These are phyloP conservation scores for Caradrina clavipalpis DNA, from an alignment of 2,888 invertebrate species.

Conservation along the genomic window DNA sequence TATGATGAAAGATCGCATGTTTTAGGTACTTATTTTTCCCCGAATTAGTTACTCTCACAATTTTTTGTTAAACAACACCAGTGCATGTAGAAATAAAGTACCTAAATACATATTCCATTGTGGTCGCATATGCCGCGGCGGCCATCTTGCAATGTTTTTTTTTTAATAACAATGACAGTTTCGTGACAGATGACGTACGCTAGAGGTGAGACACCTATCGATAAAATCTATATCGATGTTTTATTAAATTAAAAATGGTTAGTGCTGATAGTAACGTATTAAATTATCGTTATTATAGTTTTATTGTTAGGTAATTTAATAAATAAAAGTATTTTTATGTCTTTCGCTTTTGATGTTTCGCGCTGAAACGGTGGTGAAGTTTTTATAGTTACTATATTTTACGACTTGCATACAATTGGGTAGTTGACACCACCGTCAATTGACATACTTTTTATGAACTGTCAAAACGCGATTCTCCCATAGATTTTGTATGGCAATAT, in stretches of 20 bases:
- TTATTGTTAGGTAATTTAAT: conserved; percentile 6
- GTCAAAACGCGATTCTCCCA: too few relatives aligned
- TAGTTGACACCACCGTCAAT: too few relatives aligned
- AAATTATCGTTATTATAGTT: conserved; percentile 14
- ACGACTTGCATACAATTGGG: conserved; percentile 36
- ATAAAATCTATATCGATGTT: conserved; percentile 42
- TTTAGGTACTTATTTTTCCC: conserved; percentile 10
- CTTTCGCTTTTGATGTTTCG: conserved; percentile 44
- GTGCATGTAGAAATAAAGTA: conserved; percentile 59
- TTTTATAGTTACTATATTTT: conserved; percentile 36
- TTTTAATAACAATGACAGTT: conserved; percentile 61
- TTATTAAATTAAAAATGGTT: conserved; percentile 12
- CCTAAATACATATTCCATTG: conserved; percentile 63
- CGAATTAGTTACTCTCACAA: conserved; percentile 33
- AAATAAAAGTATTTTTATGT: conserved; percentile 32
- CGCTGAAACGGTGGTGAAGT: conserved; percentile 32
- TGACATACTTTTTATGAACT: too few relatives aligned
- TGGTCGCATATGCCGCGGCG: conserved; percentile 61
- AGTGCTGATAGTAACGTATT: conserved; percentile 22
- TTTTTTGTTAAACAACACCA: conserved; percentile 25
- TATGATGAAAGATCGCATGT: conserved; percentile 13
- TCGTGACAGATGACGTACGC: conserved; percentile 59
- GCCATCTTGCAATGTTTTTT: conserved; percentile 58
- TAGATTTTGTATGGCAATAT: too few relatives aligned
- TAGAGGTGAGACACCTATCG: conserved; percentile 31